Percentiles rank a stretch among this genome's conserved stretches.
These are phyloP conservation scores for Malacosoma neustria DNA, from an alignment of 2,888 invertebrate species.

Conservation along the genomic window DNA sequence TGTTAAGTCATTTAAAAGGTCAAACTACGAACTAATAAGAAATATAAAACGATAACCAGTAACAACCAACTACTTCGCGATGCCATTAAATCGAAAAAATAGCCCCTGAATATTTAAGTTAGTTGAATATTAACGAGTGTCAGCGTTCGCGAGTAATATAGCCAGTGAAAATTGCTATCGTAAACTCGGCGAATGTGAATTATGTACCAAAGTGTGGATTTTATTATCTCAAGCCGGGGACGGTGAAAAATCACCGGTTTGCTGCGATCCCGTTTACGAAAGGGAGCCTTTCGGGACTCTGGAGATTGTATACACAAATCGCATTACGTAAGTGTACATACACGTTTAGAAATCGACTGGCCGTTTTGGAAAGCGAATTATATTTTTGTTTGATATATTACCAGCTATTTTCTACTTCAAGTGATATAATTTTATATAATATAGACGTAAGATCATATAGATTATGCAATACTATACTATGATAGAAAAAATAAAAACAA, in stretches of 20 bases:
- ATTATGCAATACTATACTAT: too few species aligned
- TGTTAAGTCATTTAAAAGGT: too few species aligned
- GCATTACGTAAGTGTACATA: too few species aligned
- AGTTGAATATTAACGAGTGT: conserved; percentile 62
- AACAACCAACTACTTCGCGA: not conserved
- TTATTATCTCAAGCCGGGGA: conserved; percentile 46
- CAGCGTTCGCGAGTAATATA: conserved; percentile 52
- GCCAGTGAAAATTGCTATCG: conserved; percentile 56
- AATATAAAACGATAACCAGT: too few species aligned
- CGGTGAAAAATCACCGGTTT: conserved; percentile 43
- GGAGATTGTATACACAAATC: conserved; percentile 3
- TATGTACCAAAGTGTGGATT: conserved; percentile 61
- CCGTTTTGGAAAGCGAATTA: too few species aligned
- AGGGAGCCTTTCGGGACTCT: conserved; percentile 12
- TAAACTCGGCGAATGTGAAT: conserved; percentile 59
- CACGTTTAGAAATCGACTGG: too few species aligned
- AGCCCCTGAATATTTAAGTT: not conserved
- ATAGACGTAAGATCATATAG: too few species aligned
- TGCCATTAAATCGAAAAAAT: not conserved
- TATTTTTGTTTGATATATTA: too few species aligned
- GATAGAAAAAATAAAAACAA: too few species aligned
- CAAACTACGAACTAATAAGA: too few species aligned
- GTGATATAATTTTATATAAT: too few species aligned
- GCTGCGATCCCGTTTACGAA: conserved; percentile 18
- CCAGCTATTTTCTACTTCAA: too few species aligned